These are phyloP conservation scores for Lepidocyrtoides sp. DNA, from an alignment of 2,888 invertebrate species.

Conservation along the genomic window DNA sequence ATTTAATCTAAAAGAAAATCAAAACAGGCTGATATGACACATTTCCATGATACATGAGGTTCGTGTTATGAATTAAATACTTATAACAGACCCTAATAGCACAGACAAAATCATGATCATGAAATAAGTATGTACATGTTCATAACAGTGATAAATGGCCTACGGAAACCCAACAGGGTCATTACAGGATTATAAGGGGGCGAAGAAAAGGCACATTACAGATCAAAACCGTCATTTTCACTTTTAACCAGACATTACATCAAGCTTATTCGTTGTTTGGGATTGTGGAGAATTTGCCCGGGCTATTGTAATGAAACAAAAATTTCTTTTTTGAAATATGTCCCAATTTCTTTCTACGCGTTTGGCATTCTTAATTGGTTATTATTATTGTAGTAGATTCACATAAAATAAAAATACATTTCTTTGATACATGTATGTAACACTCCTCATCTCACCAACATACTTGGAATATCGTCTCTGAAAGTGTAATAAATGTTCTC, in stretches of 20 bases:
- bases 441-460: too few species aligned
- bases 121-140: background rate
- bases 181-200: conserved; percentile 75
- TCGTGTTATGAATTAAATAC: too few species aligned
- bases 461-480: too few species aligned
- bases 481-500: too few species aligned
- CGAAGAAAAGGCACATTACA: conserved; percentile 59
- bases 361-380: conserved; percentile 55
- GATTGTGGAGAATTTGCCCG: conserved; percentile 6
- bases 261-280: background rate
- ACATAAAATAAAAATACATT: background rate
- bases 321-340: conserved; percentile 62
- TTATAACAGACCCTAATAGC: too few species aligned
- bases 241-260: conserved; percentile 45
- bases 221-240: conserved; percentile 65
- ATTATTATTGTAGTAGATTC: conserved; percentile 12
- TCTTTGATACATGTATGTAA: too few species aligned
- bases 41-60: background rate
- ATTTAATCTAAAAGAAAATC: conserved; percentile 24
- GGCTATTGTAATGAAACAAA: conserved; percentile 57
- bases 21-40: background rate
- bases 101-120: conserved; percentile 28
- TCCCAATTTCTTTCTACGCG: conserved; percentile 69
- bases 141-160: conserved; percentile 71
- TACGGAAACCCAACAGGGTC: conserved; percentile 76